Percentiles rank a stretch among this genome's conserved stretches.
phyloP scores from a whole-genome alignment of 2,797 vertebrate species.

The Monodelphis domestica region DNA sequence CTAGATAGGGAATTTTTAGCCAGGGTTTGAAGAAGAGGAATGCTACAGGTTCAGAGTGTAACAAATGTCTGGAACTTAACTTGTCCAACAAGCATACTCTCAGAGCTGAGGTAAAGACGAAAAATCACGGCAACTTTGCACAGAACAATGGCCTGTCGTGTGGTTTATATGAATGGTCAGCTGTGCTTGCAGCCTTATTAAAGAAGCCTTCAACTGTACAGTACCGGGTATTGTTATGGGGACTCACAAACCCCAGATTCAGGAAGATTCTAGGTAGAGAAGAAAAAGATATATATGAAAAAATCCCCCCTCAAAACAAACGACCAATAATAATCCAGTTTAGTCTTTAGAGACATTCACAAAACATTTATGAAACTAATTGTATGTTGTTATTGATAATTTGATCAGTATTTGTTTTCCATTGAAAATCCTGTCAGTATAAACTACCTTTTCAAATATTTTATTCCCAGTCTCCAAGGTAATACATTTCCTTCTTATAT shows the following conservation, averaged over 20 bases:
- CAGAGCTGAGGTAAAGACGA: conserved; percentile 30
- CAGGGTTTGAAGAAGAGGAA: conserved; percentile 41
- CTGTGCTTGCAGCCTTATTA: conserved; percentile 18
- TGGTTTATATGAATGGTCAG: background rate
- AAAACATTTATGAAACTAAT: conserved; percentile 65
- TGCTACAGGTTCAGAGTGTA: background rate
- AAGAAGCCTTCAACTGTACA: background rate
- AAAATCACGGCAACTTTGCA: conserved; percentile 36
- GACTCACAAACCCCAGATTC: conserved; percentile 58
- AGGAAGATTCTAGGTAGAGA: conserved; percentile 53
- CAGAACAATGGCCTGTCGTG: background rate
- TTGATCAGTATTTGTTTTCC: conserved; percentile 70
- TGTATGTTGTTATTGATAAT: conserved; percentile 17
- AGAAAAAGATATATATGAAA: conserved; percentile 40
- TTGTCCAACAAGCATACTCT: conserved; percentile 46
- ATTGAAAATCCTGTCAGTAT: conserved; percentile 50
- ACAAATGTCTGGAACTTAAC: conserved; percentile 39
- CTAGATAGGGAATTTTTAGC: background rate
- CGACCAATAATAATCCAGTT: background rate
- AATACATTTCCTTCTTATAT: conserved; percentile 68
- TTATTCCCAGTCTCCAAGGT: conserved; percentile 60
- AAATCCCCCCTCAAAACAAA: conserved; percentile 8
- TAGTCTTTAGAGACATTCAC: conserved; percentile 49
- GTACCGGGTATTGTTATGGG: conserved; percentile 5
- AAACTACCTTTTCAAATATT: conserved; percentile 59